Percentiles rank a stretch among this genome's conserved stretches.
phyloP scores from a whole-genome alignment of 2,113 vertebrate genomes.

The Psittacula cyanocephala region DNA sequence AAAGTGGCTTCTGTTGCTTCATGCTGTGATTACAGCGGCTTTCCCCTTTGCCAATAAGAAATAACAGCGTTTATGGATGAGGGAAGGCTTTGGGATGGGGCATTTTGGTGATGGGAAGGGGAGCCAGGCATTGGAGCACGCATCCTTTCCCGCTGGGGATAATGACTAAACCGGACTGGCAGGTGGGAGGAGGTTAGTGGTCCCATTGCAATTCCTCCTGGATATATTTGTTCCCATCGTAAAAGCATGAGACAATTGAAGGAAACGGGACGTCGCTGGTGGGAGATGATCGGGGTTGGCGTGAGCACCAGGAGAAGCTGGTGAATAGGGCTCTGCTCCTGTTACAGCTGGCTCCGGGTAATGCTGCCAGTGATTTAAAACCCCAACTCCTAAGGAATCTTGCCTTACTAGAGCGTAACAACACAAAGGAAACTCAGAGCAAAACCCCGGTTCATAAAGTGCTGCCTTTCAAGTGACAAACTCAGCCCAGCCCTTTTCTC shows the following conservation, averaged over 20 bases:
- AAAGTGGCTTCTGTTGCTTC: neutral
- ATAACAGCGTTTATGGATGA: neutral
- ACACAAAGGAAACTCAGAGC: neutral
- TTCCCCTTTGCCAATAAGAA: fast-evolving
- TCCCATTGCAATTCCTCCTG: neutral
- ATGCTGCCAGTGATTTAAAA: neutral
- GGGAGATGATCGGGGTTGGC: fast-evolving
- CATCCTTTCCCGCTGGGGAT: neutral
- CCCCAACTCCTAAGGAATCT: neutral
- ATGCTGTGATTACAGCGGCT: neutral
- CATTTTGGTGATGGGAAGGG: neutral
- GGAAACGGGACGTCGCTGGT: neutral
- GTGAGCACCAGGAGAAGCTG: neutral
- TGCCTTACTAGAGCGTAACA: neutral
- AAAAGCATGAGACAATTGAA: neutral
- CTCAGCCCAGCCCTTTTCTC: neutral
- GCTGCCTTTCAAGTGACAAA: neutral
- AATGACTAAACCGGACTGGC: neutral
- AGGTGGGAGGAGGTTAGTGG: neutral
- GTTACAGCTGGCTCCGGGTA: neutral
- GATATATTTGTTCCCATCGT: neutral
- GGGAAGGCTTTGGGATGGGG: neutral
- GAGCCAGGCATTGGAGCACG: neutral
- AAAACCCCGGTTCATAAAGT: neutral
- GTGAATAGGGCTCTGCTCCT: neutral